Evolutionary conservation across 2,113 vertebrate species (phyloP).

Genomic region (Macroglossus sobrinus): DNA sequence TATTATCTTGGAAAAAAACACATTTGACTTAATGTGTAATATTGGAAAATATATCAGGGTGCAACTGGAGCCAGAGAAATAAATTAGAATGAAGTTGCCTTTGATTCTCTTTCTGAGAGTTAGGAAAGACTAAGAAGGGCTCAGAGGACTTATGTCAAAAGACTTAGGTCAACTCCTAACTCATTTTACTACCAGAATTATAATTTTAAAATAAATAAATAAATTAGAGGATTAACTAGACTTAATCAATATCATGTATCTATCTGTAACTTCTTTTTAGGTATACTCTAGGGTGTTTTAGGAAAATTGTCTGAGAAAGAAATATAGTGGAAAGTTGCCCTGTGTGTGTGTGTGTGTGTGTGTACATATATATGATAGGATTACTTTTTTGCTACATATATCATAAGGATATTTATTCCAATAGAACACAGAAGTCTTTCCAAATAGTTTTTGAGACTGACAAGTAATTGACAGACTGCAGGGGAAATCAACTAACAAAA

Average conservation of each 20-base stretch:
- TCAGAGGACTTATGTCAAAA: background rate
- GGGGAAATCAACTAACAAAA: background rate
- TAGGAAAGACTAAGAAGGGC: background rate
- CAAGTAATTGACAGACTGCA: background rate
- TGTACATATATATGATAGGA: background rate
- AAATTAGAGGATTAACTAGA: background rate
- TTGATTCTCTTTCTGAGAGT: background rate
- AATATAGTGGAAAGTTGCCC: background rate
- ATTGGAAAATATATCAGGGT: conserved; percentile 40
- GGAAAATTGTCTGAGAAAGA: background rate
- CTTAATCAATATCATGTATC: background rate
- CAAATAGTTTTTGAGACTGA: background rate
- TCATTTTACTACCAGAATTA: background rate
- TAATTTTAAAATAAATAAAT: conserved; percentile 22
- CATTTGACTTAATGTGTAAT: conserved; percentile 49
- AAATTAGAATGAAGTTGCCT: conserved; percentile 57
- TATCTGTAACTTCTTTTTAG: background rate
- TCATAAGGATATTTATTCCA: background rate
- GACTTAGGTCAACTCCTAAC: background rate
- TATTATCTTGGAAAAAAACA: conserved; percentile 35
- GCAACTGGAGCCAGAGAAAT: conserved; percentile 11
- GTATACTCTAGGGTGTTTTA: background rate
- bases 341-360: background rate
- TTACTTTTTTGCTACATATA: background rate
- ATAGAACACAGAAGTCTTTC: background rate